These are phyloP conservation scores for Phytoseiulus persimilis DNA, from an alignment of 2,888 invertebrate species.

Conservation along the genomic window DNA sequence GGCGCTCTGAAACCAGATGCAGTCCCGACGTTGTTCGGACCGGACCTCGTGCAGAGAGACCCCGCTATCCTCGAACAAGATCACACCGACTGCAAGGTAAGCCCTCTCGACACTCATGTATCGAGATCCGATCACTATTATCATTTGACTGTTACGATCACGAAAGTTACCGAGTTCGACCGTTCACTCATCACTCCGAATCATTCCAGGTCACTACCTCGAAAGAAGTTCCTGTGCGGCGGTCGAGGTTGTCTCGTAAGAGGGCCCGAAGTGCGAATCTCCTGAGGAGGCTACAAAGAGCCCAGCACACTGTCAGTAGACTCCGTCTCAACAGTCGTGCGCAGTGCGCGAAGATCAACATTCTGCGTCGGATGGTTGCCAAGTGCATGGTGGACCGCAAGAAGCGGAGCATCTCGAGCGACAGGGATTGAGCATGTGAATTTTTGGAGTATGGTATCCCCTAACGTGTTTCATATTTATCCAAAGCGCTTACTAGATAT, in stretches of 20 bases:
- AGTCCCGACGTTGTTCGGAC: slow-evolving; percentile 26
- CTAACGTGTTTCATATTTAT: neutral
- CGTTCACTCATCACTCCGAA: neutral
- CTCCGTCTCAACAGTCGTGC: slow-evolving; percentile 30
- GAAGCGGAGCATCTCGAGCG: neutral
- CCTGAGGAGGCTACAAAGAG: slow-evolving; percentile 24
- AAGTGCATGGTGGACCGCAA: neutral
- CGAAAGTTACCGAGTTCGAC: too few relatives aligned
- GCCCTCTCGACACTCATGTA: neutral
- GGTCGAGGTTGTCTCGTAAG: slow-evolving; percentile 6
- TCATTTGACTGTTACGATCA: too few relatives aligned
- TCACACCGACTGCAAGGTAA: slow-evolving; percentile 28
- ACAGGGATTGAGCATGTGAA: neutral
- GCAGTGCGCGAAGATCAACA: slow-evolving; percentile 32
- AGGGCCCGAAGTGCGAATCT: slow-evolving; percentile 11
- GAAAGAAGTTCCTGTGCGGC: slow-evolving; percentile 29
- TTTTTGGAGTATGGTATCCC: neutral
- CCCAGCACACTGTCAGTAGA: slow-evolving; percentile 21
- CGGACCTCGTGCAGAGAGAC: slow-evolving; percentile 14
- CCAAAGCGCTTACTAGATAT: neutral
- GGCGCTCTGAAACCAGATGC: slow-evolving; percentile 27
- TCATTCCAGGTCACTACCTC: slow-evolving; percentile 20
- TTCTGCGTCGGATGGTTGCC: slow-evolving; percentile 1
- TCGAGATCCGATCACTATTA: neutral
- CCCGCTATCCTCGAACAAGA: neutral